Evolutionary conservation across 2,888 invertebrate species (phyloP).

Genomic region (Ochlodes sylvanus): DNA sequence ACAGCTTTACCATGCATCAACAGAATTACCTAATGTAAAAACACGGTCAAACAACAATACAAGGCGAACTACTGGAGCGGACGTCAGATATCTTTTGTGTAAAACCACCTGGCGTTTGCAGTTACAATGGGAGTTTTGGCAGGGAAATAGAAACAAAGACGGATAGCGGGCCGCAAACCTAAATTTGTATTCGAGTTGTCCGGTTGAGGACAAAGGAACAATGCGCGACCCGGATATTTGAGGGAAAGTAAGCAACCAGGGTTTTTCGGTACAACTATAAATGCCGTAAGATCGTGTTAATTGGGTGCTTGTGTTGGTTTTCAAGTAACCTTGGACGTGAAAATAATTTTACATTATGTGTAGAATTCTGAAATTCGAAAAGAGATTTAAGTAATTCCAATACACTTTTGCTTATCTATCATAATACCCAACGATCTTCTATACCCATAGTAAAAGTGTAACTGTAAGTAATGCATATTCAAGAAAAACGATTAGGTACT

Average conservation of each 20-base stretch:
- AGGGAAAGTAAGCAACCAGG: slow-evolving; percentile 65
- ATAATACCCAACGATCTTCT: too few relatives aligned
- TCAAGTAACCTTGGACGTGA: too few relatives aligned
- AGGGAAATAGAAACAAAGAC: slow-evolving; percentile 46
- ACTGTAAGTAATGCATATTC: too few relatives aligned
- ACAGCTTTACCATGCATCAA: slow-evolving; percentile 50
- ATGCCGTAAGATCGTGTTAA: background rate
- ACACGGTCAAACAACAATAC: slow-evolving; percentile 61
- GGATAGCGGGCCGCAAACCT: slow-evolving; percentile 54
- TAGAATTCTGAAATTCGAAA: too few relatives aligned
- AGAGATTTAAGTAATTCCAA: too few relatives aligned
- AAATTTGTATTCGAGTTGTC: slow-evolving; percentile 64
- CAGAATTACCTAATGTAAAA: slow-evolving; percentile 57
- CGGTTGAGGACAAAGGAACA: slow-evolving; percentile 75
- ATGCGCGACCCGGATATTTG: slow-evolving; percentile 75
- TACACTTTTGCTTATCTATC: too few relatives aligned
- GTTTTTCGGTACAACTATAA: slow-evolving; percentile 53
- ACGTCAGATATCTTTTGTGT: slow-evolving; percentile 66
- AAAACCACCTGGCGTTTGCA: slow-evolving; percentile 50
- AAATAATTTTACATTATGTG: too few relatives aligned
- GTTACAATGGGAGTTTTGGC: slow-evolving; percentile 42
- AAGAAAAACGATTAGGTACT: too few relatives aligned
- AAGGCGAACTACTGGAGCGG: slow-evolving; percentile 56
- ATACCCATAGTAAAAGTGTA: too few relatives aligned
- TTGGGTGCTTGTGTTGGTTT: background rate